Base-by-base conservation (phyloP, 2,888 invertebrate genomes). In the Lamellibrachia columna region DNA sequence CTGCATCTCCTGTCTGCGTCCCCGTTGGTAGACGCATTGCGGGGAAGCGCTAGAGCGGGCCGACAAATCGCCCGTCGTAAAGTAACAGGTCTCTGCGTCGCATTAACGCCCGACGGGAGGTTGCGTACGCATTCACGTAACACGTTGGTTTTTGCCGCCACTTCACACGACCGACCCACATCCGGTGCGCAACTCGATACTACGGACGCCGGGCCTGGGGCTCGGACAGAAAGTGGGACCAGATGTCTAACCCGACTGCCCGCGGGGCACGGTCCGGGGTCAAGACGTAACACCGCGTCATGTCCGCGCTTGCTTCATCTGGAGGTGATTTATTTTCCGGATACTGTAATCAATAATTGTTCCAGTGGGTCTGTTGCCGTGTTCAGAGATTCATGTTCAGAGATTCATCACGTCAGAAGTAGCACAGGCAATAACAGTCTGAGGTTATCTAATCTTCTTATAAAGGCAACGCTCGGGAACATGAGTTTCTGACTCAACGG, bases 71-170 rank as follows among this genome's bases (percentile, higher is more conserved):
- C 22, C 75, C 15, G n/a, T n/a, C 75, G 75, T 75, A 75, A 75
- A 75, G 15, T 75, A 75, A 75, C 75, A 6, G 6, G 75, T 75
- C 75, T 75, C 75, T 75, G 75, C 75, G 75, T 75, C 75, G 75
- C n/a, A 22, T 75, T 75, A 75, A 22, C 75, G 75, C 75, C 4
- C 75, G 22, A n/a, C 75, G 75, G 15, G 75, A 75, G 75, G 75
- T 22, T 75, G 75, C 22, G 75, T 75, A 75, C 75, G 75, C 75
- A 22, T n/a, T 75, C 75, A 75, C 75, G 75, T 75, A 75, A 75
- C 75, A 75, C 75, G 75, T 75, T 22, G 15, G 75, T 75, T 75
- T 75, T 75, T 75, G 75, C 75, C 75, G 75, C 75, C 75, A 75
- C 75, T 75, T 75, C 75, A 75, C 75, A 75, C 75, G n/a, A 15